Conservation (phyloP, 2,797 vertebrate species). For the Allobates femoralis region DNA sequence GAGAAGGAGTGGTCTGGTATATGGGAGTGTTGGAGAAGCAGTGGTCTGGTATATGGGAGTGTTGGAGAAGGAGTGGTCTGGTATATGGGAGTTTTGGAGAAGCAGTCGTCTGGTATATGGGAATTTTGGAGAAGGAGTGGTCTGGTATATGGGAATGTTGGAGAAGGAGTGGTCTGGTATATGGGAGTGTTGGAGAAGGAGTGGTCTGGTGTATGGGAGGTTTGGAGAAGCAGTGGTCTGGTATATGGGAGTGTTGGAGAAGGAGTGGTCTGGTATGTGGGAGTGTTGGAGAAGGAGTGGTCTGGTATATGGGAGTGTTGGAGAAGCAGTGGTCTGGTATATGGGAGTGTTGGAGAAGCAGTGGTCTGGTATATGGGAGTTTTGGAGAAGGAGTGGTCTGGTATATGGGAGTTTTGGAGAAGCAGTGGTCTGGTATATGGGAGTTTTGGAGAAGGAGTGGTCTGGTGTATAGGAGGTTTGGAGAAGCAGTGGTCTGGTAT, state of each 20-base stretch:
- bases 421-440: neutral
- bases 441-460: neutral
- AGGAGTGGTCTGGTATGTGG: neutral
- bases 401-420: too few species aligned
- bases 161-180: neutral
- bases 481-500: neutral
- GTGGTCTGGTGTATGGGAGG: too few species aligned
- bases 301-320: neutral
- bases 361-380: neutral
- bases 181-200: neutral
- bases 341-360: neutral
- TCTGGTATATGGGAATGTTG: too few species aligned
- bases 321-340: neutral
- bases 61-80: neutral
- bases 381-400: too few species aligned
- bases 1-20: neutral
- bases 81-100: neutral
- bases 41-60: neutral
- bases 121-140: too few species aligned
- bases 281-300: neutral
- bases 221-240: neutral
- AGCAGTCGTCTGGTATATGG: neutral
- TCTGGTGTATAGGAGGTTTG: neutral
- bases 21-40: neutral
- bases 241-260: neutral